phyloP scores from a whole-genome alignment of 2,113 vertebrate species.

The Diphyllodes magnificus region DNA sequence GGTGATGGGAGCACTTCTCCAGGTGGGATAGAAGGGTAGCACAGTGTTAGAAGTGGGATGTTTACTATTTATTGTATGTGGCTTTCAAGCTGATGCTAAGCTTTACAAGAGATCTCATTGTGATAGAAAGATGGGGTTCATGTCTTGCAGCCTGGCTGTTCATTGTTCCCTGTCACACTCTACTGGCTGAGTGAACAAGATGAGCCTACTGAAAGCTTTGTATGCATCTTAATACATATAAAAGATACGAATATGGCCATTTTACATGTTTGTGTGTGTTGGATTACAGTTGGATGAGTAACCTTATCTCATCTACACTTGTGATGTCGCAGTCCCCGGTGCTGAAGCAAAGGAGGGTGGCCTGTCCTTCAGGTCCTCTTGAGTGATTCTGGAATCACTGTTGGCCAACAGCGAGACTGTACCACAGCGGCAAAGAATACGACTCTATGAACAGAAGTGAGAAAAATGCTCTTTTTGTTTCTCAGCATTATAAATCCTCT shows the following conservation, averaged over 20 bases:
- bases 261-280: accelerated
- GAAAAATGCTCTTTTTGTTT: not conserved
- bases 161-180: not conserved
- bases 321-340: not conserved
- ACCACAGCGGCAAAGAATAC: not conserved
- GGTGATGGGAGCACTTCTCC: not conserved
- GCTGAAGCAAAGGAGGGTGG: not conserved
- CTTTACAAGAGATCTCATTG: not conserved
- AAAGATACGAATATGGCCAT: not conserved
- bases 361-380: not conserved
- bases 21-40: not conserved
- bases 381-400: not conserved
- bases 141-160: not conserved
- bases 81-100: not conserved
- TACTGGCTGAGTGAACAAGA: not conserved
- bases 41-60: not conserved
- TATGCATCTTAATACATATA: not conserved
- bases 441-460: not conserved
- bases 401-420: not conserved
- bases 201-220: not conserved
- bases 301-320: not conserved
- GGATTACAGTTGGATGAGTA: not conserved
- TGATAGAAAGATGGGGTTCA: not conserved
- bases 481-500: not conserved
- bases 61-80: not conserved